phyloP scores from a whole-genome alignment of 2,888 invertebrate genomes.

The Choristoneura rosaceana region DNA sequence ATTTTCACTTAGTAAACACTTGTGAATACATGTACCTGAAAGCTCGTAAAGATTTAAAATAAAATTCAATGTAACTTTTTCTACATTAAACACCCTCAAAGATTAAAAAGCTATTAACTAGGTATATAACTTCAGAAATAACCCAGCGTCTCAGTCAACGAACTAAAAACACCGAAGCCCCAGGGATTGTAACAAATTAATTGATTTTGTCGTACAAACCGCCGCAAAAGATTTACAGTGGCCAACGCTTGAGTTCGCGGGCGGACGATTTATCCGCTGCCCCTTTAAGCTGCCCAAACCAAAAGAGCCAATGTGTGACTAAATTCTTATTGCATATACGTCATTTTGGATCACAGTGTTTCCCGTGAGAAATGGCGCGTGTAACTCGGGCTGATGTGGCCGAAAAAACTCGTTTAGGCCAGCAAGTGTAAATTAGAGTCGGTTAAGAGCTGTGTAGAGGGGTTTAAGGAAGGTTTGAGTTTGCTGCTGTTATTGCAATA shows the following conservation, averaged over 20 bases:
- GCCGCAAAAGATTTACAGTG: constrained; percentile 39
- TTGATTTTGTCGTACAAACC: constrained; percentile 39
- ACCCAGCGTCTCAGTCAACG: constrained; percentile 6
- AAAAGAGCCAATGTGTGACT: background rate
- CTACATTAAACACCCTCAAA: background rate
- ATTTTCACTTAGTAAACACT: too few relatives aligned
- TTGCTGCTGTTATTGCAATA: constrained; percentile 10
- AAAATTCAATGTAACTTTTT: background rate
- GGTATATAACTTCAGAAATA: constrained; percentile 9
- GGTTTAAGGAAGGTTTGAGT: constrained; percentile 16
- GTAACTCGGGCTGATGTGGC: constrained; percentile 37
- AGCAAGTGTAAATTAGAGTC: constrained; percentile 38
- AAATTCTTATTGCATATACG: background rate
- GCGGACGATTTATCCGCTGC: constrained; percentile 35
- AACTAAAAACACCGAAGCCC: constrained; percentile 20
- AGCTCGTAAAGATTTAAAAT: background rate
- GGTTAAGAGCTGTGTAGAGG: constrained; percentile 31
- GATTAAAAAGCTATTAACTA: background rate
- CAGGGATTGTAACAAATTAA: constrained; percentile 30
- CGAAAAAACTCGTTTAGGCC: constrained; percentile 39
- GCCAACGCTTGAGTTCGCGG: constrained; percentile 34
- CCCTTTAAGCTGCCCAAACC: background rate
- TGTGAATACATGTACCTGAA: too few relatives aligned
- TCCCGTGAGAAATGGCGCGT: constrained; percentile 40
- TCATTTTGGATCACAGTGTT: background rate